A percentile compares a stretch with the other conserved stretches of the same genome.
Conservation (phyloP, 2,797 vertebrate genomes). For the Poecilia gillii region DNA sequence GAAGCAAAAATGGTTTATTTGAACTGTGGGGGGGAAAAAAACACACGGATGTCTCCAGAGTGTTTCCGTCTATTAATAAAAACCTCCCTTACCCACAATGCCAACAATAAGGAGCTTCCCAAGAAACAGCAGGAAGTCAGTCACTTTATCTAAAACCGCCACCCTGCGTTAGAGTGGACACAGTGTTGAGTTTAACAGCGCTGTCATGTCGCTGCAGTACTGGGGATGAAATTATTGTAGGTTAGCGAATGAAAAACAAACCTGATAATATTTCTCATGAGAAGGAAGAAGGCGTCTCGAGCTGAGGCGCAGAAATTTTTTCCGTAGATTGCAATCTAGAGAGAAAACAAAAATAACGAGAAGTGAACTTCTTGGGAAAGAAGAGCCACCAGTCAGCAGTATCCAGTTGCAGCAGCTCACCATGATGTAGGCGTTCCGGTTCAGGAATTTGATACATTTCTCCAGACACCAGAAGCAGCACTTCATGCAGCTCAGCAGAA, state of each 20-base stretch:
- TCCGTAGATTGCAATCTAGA: constrained; percentile 92
- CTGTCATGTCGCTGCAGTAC: background rate
- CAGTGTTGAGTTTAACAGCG: constrained; percentile 3
- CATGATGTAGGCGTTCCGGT: constrained; percentile 98
- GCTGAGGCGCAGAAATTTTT: constrained; percentile 95
- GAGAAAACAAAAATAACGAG: background rate
- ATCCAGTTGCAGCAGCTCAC: constrained; percentile 72
- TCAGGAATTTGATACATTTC: constrained; percentile 95
- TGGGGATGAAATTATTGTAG: background rate
- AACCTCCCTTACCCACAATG: constrained; percentile 87
- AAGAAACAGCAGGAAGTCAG: constrained; percentile 95
- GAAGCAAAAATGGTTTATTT: constrained; percentile 1
- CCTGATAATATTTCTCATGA: constrained; percentile 97
- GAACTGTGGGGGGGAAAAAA: background rate
- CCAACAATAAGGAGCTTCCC: constrained; percentile 96
- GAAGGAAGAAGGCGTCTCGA: constrained; percentile 91
- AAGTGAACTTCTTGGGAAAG: background rate
- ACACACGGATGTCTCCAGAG: background rate
- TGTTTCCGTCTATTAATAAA: constrained; percentile 27
- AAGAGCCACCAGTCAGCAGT: background rate
- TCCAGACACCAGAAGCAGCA: constrained; percentile 99
- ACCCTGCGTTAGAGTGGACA: constrained; percentile 81
- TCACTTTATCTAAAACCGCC: constrained; percentile 95
- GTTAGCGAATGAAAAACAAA: constrained; percentile 56
- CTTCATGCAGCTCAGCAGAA: constrained; percentile 90